Evolutionary conservation across 2,888 invertebrate species (phyloP), one percentile per base, ranked within the genome.

Genomic region (Antitype chi): DNA sequence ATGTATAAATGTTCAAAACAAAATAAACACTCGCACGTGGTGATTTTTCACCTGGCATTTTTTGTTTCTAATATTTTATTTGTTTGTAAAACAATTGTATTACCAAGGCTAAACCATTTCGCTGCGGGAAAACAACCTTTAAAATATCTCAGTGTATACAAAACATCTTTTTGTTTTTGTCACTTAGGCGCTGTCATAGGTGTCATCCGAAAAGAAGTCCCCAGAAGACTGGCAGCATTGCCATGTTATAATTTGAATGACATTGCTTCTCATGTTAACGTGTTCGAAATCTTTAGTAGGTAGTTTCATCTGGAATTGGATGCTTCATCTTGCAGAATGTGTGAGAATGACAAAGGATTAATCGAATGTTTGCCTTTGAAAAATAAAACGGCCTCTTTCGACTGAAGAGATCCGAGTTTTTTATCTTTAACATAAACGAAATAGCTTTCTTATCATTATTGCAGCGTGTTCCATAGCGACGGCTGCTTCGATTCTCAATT

Each of bases 321-420:
- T 0, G 38, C 5, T 59, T 38, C 52, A 55, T 52, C 23, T 43
- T 15, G 17, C 8, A 59, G 49, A 62, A 70, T 67, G 47, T 49
- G 66, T 28, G n/a, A 49, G 47, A 57, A 57, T 53, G 53, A 70
- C 73, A 81, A 55, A 38, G 73, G 32, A 74, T 70, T 74, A 74
- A 67, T 70, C 23, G 52, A 67, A 67, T 23, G 38, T 43, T 60
- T 73, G 28, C 47, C 70, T 80, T 84, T 84, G 74, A 73, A 69
- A 72, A 69, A 84, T 74, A 80, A 80, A 79, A 43, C 62, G 62
- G 25, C 20, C 43, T 47, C 25, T 43, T 55, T 67, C 52, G 57
- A 38, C 5, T 57, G 53, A 84, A 84, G 13, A 53, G 43, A 68
- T 20, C 15, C 67, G 32, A 52, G 55, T 60, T 60, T 69, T 25